Conservation (phyloP, 2,888 invertebrate genomes). For the Acrobasis consociella region DNA sequence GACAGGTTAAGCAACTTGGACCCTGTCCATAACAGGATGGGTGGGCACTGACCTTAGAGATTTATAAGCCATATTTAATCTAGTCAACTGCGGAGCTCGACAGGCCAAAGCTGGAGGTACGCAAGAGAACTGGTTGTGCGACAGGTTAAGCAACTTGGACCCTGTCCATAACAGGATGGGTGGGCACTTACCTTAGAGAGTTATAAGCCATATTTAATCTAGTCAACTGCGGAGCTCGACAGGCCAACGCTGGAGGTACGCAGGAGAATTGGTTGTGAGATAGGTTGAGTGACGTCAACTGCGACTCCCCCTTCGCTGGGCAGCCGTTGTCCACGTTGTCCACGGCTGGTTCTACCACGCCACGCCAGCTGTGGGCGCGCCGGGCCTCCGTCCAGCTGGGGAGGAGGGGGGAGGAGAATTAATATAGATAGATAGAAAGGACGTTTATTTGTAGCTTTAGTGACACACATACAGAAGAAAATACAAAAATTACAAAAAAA, state of each 20-base stretch:
- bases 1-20: slow-evolving; percentile 92
- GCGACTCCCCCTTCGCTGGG: slow-evolving; percentile 76
- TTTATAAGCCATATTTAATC: slow-evolving; percentile 90
- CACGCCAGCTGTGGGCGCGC: slow-evolving; percentile 91
- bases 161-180: slow-evolving; percentile 70
- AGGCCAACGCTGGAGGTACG: slow-evolving; percentile 94
- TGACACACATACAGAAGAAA: too few relatives aligned
- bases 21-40: slow-evolving; percentile 70
- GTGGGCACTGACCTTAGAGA: slow-evolving; percentile 11
- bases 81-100: slow-evolving; percentile 91
- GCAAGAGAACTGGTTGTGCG: slow-evolving; percentile 94
- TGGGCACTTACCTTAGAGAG: slow-evolving; percentile 11
- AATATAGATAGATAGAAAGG: too few relatives aligned
- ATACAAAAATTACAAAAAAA: too few relatives aligned
- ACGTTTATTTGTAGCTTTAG: too few relatives aligned
- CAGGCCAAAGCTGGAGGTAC: slow-evolving; percentile 96
- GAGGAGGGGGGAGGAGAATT: neutral
- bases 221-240: slow-evolving; percentile 93
- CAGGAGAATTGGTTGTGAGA: slow-evolving; percentile 95
- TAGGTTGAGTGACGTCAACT: slow-evolving; percentile 90
- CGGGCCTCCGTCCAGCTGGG: slow-evolving; percentile 84
- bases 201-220: slow-evolving; percentile 90
- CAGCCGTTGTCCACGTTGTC: neutral
- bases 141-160: slow-evolving; percentile 90
- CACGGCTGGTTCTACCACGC: slow-evolving; percentile 47